phyloP scores from a whole-genome alignment of 1,140 invertebrate species.

The Sitophilus oryzae region DNA sequence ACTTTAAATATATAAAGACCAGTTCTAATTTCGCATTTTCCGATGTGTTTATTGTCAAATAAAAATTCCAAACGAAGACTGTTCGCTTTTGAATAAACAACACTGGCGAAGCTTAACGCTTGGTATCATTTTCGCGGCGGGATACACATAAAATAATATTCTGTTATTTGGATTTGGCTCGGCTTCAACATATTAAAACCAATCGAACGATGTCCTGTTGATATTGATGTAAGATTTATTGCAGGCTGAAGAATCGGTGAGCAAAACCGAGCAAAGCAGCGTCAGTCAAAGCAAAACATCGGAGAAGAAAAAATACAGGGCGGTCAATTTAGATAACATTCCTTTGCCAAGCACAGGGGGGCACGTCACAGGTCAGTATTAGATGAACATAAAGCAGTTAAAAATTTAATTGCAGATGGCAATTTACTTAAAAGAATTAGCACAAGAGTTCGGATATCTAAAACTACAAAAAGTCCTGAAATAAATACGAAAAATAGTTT shows the following conservation, averaged over 20 bases:
- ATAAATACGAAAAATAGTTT: too few species aligned
- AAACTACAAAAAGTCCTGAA: too few species aligned
- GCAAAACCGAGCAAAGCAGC: constrained; percentile 40
- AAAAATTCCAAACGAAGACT: neutral
- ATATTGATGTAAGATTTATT: constrained; percentile 6
- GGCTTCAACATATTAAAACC: neutral
- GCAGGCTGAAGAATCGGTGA: constrained; percentile 40
- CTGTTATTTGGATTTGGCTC: neutral
- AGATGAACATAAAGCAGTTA: too few species aligned
- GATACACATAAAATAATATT: neutral
- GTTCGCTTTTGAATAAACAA: neutral
- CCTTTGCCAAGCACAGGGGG: constrained; percentile 66
- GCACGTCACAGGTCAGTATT: constrained; percentile 68
- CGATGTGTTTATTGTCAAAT: neutral
- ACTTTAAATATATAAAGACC: too few species aligned
- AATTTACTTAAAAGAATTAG: too few species aligned
- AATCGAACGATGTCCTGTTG: too few species aligned
- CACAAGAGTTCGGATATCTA: too few species aligned
- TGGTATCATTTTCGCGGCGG: too few species aligned
- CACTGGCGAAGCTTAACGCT: neutral
- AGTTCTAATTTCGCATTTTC: neutral
- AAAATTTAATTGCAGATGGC: too few species aligned
- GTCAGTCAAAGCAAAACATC: constrained; percentile 31
- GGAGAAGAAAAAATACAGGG: constrained; percentile 49
- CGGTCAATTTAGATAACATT: constrained; percentile 64